A percentile compares a stretch with the other conserved stretches of the same genome.
phyloP scores from a whole-genome alignment of 2,888 invertebrate species.

The Odontocolon sp. region DNA sequence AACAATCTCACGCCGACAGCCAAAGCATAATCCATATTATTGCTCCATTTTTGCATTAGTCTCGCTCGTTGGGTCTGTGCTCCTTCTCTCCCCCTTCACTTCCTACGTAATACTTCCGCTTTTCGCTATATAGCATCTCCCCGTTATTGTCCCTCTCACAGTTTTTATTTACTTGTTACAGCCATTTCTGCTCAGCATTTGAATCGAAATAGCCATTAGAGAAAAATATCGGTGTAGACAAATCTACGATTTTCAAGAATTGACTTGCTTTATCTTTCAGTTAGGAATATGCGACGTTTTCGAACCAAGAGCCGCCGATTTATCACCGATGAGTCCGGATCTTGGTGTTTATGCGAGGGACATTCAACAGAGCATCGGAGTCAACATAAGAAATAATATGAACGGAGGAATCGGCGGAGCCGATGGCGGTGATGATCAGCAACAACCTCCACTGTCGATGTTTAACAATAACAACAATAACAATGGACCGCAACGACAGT shows the following conservation, averaged over 20 bases:
- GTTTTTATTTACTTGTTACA: not conserved
- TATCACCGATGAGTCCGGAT: conserved; percentile 90
- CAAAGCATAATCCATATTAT: conserved; percentile 47
- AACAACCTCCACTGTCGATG: not conserved
- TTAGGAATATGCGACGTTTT: conserved; percentile 90
- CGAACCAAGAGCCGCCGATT: conserved; percentile 90
- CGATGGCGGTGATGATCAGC: conserved; percentile 34
- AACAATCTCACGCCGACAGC: conserved; percentile 37
- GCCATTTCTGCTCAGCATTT: not conserved
- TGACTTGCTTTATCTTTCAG: conserved; percentile 80
- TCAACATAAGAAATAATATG: conserved; percentile 90
- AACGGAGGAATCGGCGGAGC: conserved; percentile 81
- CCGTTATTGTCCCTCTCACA: not conserved
- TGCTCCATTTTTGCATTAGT: conserved; percentile 66
- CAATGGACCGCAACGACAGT: no score
- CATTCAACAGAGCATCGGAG: conserved; percentile 92
- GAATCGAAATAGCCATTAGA: not conserved
- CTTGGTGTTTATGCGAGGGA: conserved; percentile 90
- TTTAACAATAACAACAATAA: no score
- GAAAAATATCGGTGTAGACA: not conserved
- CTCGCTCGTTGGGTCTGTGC: conserved; percentile 65
- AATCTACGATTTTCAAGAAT: not conserved
- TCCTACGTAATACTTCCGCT: conserved; percentile 62
- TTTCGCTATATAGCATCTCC: conserved; percentile 54
- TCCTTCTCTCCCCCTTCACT: conserved; percentile 63